These are phyloP conservation scores for Junco hyemalis DNA, from an alignment of 2,113 vertebrate species.

Conservation along the genomic window DNA sequence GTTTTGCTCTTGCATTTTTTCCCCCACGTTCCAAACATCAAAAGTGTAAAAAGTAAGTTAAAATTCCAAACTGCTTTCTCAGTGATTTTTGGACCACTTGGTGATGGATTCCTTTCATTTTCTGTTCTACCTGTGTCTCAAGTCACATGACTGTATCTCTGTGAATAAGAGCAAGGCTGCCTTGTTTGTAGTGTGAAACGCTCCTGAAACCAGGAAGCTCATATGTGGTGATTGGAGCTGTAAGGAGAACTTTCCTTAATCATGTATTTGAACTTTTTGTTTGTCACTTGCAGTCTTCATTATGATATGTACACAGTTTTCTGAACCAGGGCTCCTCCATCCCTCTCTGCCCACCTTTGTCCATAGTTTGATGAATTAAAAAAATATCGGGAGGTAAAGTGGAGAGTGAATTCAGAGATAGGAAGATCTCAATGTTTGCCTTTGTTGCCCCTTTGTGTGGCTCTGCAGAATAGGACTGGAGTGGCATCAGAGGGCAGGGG, in stretches of 20 bases:
- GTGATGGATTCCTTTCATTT: background rate
- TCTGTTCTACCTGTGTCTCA: background rate
- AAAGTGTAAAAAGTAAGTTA: background rate
- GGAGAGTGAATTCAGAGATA: background rate
- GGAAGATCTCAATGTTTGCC: background rate
- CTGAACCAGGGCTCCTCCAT: background rate
- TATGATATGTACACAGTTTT: fast-evolving
- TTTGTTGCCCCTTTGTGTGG: background rate
- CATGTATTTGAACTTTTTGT: fast-evolving
- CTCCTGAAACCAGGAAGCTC: background rate
- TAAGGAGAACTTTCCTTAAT: background rate
- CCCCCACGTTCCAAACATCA: background rate
- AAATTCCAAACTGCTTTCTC: background rate
- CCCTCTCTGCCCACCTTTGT: background rate
- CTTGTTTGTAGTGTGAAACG: background rate
- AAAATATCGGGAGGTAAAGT: background rate
- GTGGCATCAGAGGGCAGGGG: no score
- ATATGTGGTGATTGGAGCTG: background rate
- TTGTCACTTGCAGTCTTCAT: background rate
- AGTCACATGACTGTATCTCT: background rate
- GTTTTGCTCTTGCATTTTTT: background rate
- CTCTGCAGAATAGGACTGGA: background rate
- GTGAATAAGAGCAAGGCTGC: background rate
- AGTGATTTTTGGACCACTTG: background rate
- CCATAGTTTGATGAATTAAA: background rate